Evolutionary conservation across 2,113 vertebrate genomes (phyloP).

Genomic region (Verasper variegatus): DNA sequence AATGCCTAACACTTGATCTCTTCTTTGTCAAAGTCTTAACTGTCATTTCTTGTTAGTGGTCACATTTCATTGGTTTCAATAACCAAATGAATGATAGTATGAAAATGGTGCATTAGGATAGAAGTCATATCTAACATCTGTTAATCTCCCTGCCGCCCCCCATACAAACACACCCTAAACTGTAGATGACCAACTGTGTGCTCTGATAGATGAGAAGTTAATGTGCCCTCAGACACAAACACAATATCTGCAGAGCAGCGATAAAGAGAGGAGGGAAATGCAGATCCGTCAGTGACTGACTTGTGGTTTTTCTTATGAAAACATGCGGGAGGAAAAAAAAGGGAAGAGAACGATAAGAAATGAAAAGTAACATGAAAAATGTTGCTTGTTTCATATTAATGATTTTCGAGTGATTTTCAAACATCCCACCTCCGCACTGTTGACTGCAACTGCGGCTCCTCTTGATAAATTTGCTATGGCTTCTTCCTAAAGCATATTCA

Average conservation of each 20-base stretch:
- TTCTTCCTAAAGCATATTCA: background rate
- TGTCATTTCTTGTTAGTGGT: too few relatives aligned
- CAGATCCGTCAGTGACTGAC: background rate
- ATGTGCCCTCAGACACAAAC: background rate
- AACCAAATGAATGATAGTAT: background rate
- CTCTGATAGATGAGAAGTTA: constrained; percentile 39
- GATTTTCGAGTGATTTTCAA: background rate
- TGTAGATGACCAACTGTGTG: background rate
- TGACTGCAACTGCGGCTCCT: background rate
- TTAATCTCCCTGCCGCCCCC: background rate
- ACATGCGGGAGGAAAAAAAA: background rate
- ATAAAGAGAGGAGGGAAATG: constrained; percentile 44
- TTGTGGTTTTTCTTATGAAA: constrained; percentile 43
- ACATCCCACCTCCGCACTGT: constrained; percentile 1
- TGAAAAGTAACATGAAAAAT: background rate
- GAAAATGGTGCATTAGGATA: background rate
- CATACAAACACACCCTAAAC: constrained; percentile 26
- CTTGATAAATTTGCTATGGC: background rate
- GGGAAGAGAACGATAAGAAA: background rate
- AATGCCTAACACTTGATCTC: too few relatives aligned
- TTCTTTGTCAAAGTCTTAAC: too few relatives aligned
- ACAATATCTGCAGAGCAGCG: constrained; percentile 36
- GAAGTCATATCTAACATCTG: background rate
- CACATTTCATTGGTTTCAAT: background rate
- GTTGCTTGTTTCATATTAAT: background rate